A percentile compares a stretch with the other conserved stretches of the same genome.
These are phyloP conservation scores for Lomographa bimaculata DNA, from an alignment of 2,888 invertebrate genomes.

Conservation along the genomic window DNA sequence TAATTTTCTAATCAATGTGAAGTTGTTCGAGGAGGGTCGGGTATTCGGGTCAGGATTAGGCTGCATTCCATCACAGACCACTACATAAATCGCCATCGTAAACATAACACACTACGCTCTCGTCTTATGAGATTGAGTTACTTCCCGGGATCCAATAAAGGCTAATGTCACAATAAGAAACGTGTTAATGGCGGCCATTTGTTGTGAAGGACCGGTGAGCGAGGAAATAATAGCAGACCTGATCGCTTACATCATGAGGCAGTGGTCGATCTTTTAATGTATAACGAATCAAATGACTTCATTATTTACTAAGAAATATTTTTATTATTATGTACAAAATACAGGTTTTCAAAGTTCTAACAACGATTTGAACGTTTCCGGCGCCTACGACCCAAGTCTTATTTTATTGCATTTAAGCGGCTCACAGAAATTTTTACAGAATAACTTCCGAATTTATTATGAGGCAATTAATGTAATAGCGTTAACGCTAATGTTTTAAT, in stretches of 20 bases:
- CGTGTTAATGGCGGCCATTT: slow-evolving; percentile 67
- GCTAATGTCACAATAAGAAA: slow-evolving; percentile 69
- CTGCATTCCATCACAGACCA: slow-evolving; percentile 27
- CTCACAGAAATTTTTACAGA: too few relatives aligned
- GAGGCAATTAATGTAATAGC: too few relatives aligned
- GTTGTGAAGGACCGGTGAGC: slow-evolving; percentile 49
- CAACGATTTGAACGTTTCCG: too few relatives aligned
- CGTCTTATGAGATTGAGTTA: slow-evolving; percentile 56
- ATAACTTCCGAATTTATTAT: too few relatives aligned
- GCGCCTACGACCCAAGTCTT: too few relatives aligned
- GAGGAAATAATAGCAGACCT: slow-evolving; percentile 50
- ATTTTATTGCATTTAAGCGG: too few relatives aligned
- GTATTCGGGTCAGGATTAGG: slow-evolving; percentile 22
- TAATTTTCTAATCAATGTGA: slow-evolving; percentile 27
- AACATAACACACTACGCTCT: slow-evolving; percentile 49
- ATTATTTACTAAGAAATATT: too few relatives aligned
- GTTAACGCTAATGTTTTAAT: too few relatives aligned
- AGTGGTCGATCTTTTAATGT: slow-evolving; percentile 6
- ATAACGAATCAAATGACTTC: too few relatives aligned
- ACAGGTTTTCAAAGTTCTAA: too few relatives aligned
- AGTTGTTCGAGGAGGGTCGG: slow-evolving; percentile 21
- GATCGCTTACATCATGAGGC: slow-evolving; percentile 23
- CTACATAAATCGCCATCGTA: slow-evolving; percentile 39
- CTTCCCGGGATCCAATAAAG: slow-evolving; percentile 62
- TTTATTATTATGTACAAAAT: too few relatives aligned